Evolutionary conservation across 2,113 vertebrate genomes (phyloP), one percentile per base, ranked within the genome.

Genomic region (Nematolebias whitei): DNA sequence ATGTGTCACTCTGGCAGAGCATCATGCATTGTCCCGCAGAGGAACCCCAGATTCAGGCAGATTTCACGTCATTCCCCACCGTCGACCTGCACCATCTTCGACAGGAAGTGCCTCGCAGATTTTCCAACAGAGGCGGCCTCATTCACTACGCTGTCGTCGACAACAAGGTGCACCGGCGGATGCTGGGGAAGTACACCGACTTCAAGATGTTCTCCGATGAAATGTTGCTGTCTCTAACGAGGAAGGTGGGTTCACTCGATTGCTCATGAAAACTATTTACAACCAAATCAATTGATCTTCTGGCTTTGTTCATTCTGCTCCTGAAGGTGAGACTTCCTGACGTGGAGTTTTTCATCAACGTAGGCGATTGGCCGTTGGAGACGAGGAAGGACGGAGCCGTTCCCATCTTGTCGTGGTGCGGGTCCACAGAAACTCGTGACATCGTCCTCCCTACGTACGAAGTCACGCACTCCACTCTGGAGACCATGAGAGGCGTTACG

Each of bases 191-290:
- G 67, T 98, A 98, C 77, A 98, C 96, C 0, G 96, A 97, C 91
- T 98, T 98, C 93, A 98, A 96, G 90, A 98, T 98, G 94, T 98
- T 98, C 91, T 98, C 96, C 0, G 96, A 98, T 64, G 96, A 98
- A 82, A 98, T 97, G 58, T 78, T 99, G 80, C 93, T 95, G 8
- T 98, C 96, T 0, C 53, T 98, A 59, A 86, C 91, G 29, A 93
- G 96, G 76, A 98, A 99, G 94, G 96, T 98, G 18, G 10, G 48
- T 38, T 9, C 4, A 14, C 12, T 29, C 16, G 5, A 22, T 55
- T 0, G 40, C 14, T 51, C 35, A 38, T 18, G 4, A 12, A 15
- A 20, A 3, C 19, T 19, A 19, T 20, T 48, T 13, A 15, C 16
- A 14, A 5, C 22, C 2, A 2, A 15, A 2, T 15, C 10, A 12